phyloP scores from a whole-genome alignment of 1,140 invertebrate genomes.

The Cydia splendana region DNA sequence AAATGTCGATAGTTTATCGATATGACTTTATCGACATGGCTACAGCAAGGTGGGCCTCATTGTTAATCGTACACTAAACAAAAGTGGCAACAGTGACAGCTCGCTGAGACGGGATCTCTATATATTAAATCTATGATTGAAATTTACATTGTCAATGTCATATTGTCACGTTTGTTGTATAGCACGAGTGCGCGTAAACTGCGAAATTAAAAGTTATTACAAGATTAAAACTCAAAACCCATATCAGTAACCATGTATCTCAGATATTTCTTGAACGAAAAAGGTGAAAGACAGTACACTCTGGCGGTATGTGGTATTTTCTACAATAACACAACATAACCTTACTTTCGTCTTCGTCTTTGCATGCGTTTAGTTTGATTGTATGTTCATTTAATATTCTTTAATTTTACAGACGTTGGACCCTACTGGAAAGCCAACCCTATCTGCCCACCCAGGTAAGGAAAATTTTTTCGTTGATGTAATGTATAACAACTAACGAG shows the following conservation, averaged over 20 bases:
- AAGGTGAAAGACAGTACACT: conserved; percentile 86
- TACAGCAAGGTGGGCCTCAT: no score
- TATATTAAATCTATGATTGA: no score
- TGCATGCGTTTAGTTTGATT: conserved; percentile 34
- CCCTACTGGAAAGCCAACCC: conserved; percentile 87
- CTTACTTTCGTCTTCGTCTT: neutral
- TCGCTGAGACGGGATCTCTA: no score
- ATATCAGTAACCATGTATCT: conserved; percentile 83
- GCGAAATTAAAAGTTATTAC: neutral
- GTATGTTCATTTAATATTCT: conserved; percentile 36
- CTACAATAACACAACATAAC: conserved; percentile 16
- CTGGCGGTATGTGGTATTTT: conserved; percentile 81
- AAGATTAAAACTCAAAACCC: neutral
- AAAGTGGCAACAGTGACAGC: no score
- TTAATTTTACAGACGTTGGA: conserved; percentile 85
- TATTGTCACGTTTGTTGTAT: no score
- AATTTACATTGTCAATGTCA: no score
- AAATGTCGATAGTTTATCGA: no score
- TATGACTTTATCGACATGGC: no score
- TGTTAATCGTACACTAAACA: no score
- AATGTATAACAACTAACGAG: neutral
- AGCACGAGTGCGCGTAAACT: neutral
- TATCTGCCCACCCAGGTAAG: conserved; percentile 93
- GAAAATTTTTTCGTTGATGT: no score
- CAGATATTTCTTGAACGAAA: conserved; percentile 86